Evolutionary conservation across 1,140 invertebrate species (phyloP), one percentile per base, ranked within the genome.

Genomic region (Maniola jurtina): DNA sequence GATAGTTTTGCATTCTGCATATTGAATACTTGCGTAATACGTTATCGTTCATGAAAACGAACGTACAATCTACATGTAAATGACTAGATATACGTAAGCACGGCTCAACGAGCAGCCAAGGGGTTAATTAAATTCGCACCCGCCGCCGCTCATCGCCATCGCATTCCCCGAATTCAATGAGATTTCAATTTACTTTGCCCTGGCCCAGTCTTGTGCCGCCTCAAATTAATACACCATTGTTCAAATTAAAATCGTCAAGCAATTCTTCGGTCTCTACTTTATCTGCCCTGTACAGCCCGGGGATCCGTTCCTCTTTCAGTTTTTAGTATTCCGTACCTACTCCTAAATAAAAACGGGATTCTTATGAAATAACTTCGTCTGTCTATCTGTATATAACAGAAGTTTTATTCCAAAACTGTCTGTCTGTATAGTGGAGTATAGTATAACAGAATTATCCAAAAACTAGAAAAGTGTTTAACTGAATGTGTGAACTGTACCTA

Each of bases 91-190:
- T 77, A 81, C 73, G 66, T 64, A 72, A 71, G 72, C 73, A 77
- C 75, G 84, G 73, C 79, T 79, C 79, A 83, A 84, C 83, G 83
- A 83, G 84, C 81, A 75, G 76, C 72, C 73, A 80, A 86, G 83
- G 87, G 86, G 86, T 89, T 90, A 89, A 90, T 90, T 90, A 90
- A 90, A 89, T 90, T 90, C 80, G 82, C 88, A 89, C 84, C 83
- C 85, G 79, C 77, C 81, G 77, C 71, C 82, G 80, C 83, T 80
- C 84, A 77, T 78, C 79, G 79, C 77, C 83, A 80, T 85, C 86
- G 78, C 84, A 90, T 90, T 90, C 86, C 84, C 80, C 80, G 80
- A 83, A 88, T 86, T 90, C 86, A 90, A 88, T 90, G 84, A 89
- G 85, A 90, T 89, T 88, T 89, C 85, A 90, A 90, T 90, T 90